Evolutionary conservation across 2,113 vertebrate genomes (phyloP), one percentile per base, ranked within the genome.

Genomic region (Scartelaos histophorus): DNA sequence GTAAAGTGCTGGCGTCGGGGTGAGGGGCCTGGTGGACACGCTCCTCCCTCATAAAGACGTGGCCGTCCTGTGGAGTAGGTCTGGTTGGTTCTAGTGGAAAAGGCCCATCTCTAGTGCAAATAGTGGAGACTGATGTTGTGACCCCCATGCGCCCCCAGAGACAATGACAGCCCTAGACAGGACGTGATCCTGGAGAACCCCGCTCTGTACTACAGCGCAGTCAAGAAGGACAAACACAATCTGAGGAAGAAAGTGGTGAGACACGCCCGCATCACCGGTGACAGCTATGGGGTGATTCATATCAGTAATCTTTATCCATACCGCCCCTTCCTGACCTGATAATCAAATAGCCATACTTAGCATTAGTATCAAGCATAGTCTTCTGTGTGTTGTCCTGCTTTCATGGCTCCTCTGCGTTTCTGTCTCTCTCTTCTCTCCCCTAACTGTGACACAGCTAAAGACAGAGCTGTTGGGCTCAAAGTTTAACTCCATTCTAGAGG

Each of bases 191-290:
- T 95, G 85, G 95, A 96, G 91, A 95, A 94, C 82, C 95, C 95
- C 77, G 93, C 94, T 0, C 92, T 96, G 91, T 93, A 94, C 89
- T 95, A 95, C 93, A 95, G 94, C 90, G 94, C 94, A 49, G 95
- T 95, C 90, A 95, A 95, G 93, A 94, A 94, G 91, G 94, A 94
- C 92, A 95, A 95, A 87, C 95, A 95, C 90, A 94, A 93, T 83
- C 94, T 95, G 71, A 95, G 96, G 88, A 96, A 96, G 92, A 95
- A 95, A 78, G 95, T 96, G 95, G 96, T 97, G 93, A 95, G 95
- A 93, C 91, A 91, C 84, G 78, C 76, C 81, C 80, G 85, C 87
- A 86, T 83, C 89, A 84, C 88, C 87, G 81, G 87, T 85, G 86
- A 75, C 22, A 68, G 17, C 73, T 81, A 81, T 72, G 83, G 83